Evolutionary conservation across 2,113 vertebrate genomes (phyloP).

Genomic region (Platycercus adscitus): DNA sequence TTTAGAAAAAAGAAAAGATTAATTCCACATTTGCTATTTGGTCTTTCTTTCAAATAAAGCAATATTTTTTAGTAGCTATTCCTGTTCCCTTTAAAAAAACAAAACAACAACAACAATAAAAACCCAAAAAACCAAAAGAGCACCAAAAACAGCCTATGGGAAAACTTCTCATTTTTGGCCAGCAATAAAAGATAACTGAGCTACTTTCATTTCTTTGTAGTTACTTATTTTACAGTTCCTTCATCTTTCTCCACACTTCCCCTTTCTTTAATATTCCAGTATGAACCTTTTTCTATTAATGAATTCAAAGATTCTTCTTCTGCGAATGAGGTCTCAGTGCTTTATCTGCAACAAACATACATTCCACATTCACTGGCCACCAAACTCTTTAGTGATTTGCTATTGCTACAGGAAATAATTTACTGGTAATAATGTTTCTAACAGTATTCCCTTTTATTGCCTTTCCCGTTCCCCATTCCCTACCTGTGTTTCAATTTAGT

Average conservation of each 20-base stretch:
- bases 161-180: neutral
- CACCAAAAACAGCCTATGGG: neutral
- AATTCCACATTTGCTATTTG: neutral
- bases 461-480: neutral
- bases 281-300: neutral
- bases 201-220: neutral
- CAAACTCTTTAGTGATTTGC: neutral
- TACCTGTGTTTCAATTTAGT: neutral
- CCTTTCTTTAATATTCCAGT: neutral
- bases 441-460: neutral
- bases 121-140: no score
- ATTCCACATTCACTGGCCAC: neutral
- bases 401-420: neutral
- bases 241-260: neutral
- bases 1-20: neutral
- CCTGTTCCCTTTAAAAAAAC: neutral
- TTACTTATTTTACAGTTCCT: neutral
- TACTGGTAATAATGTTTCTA: neutral
- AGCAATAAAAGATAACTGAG: neutral
- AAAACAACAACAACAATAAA: neutral
- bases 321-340: neutral
- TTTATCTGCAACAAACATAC: neutral
- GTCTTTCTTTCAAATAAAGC: neutral
- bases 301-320: neutral
- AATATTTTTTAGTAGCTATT: neutral